Evolutionary conservation across 2,888 invertebrate species (phyloP).

Genomic region (Chydorus sphaericus): DNA sequence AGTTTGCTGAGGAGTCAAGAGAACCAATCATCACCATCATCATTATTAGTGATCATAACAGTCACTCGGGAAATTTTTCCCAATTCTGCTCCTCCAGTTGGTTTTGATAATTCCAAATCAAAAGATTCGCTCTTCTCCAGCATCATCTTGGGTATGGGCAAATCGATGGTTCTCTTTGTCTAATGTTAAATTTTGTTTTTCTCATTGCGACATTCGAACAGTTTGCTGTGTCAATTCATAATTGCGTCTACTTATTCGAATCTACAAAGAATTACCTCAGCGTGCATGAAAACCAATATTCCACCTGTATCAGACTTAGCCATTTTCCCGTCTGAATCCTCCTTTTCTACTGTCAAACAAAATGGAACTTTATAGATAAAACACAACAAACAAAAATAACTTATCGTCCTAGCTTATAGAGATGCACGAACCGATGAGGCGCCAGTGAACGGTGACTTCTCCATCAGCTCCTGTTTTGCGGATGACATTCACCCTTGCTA

Average conservation of each 20-base stretch:
- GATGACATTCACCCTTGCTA: slow-evolving; percentile 33
- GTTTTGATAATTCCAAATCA: slow-evolving; percentile 35
- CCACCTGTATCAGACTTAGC: slow-evolving; percentile 37
- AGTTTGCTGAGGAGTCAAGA: not conserved
- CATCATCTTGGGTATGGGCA: slow-evolving; percentile 36
- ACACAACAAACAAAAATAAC: not conserved
- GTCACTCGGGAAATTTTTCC: slow-evolving; percentile 32
- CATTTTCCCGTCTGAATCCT: slow-evolving; percentile 38
- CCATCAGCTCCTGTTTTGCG: slow-evolving; percentile 40
- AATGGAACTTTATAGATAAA: not conserved
- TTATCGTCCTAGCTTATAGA: not conserved
- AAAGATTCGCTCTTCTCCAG: slow-evolving; percentile 46
- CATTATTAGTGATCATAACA: slow-evolving; percentile 38
- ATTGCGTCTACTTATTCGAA: not conserved
- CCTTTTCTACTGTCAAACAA: slow-evolving; percentile 24
- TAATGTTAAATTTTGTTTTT: too few species aligned
- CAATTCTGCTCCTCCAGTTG: slow-evolving; percentile 33
- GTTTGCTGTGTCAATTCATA: not conserved
- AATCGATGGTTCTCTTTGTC: slow-evolving; percentile 35
- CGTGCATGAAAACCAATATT: slow-evolving; percentile 31
- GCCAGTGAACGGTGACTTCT: slow-evolving; percentile 21
- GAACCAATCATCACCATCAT: slow-evolving; percentile 32
- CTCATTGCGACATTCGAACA: slow-evolving; percentile 22
- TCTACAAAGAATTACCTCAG: slow-evolving; percentile 26
- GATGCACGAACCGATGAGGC: too few species aligned